Base-by-base conservation (phyloP, 2,113 vertebrate species). In the Dicentrarchus labrax region DNA sequence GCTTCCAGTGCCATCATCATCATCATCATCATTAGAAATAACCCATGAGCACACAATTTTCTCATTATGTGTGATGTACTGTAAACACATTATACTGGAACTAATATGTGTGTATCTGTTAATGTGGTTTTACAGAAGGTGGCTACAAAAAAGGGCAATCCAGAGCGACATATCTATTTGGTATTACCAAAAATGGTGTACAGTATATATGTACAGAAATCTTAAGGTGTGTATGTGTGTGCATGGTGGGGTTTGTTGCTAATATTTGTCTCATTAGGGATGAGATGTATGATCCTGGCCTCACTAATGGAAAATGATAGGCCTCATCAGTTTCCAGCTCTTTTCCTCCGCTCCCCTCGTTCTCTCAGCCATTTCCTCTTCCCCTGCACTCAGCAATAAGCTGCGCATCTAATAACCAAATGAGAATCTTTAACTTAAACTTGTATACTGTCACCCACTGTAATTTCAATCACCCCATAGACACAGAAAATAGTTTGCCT, bases 291-390 rank as follows among this genome's bases (percentile, higher is more conserved):
- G 41, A 82, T 88, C 51, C 19, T 13, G 48, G 30, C 36, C 68
- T 78, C 62, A 36, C 76, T 82, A 76, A 83, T 80, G 56, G 70
- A 81, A 86, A 86, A 74, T 57, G 78, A 88, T 78, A n/a, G 57
- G 50, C 73, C 70, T 91, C 85, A 82, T 88, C 76, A 86, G 73
- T 86, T 83, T 76, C 45, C 10, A n/a, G 66, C 73, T 70, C 54
- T 48, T 72, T 70, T 21, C 50, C 78, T 62, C 22, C 1, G 1
- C 51, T 73, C 22, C 13, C 21, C 30, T 24, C 4, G 1, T 3
- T 53, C 71, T 68, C 69, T 51, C 17, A 36, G 9, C 39, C 45
- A 60, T 22, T 68, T 48, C 62, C 62, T 70, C 47, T 21, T 8
- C 17, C 61, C 11, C 4, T 24, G 9, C 12, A 4, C 16, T 68